These are phyloP conservation scores for Alethe diademata DNA, from an alignment of 2,113 vertebrate species.

Conservation along the genomic window DNA sequence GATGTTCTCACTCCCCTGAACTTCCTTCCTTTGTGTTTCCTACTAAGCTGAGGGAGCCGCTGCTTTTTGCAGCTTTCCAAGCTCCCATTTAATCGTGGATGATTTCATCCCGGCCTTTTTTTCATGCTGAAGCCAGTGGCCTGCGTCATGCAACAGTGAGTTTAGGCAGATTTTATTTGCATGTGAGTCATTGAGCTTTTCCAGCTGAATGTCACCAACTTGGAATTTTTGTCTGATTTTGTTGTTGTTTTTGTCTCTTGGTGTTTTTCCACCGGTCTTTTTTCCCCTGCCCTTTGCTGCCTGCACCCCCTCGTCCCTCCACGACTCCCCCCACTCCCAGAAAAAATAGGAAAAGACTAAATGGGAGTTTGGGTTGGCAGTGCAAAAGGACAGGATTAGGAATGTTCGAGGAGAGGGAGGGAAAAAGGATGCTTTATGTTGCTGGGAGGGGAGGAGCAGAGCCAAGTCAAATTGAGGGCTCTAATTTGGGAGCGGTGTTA, in stretches of 20 bases:
- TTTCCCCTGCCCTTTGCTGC: conserved; percentile 28
- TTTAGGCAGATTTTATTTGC: conserved; percentile 77
- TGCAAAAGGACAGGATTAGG: conserved; percentile 62
- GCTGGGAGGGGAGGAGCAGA: conserved; percentile 61
- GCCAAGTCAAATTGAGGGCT: conserved; percentile 82
- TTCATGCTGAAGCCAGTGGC: conserved; percentile 66
- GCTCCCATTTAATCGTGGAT: conserved; percentile 58
- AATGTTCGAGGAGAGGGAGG: conserved; percentile 35
- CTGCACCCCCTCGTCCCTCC: background rate
- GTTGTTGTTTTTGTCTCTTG: conserved; percentile 78
- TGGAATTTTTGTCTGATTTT: conserved; percentile 80
- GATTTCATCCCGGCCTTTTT: conserved; percentile 74
- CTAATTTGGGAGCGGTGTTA: conserved; percentile 86
- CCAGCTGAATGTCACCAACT: conserved; percentile 80
- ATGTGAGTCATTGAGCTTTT: conserved; percentile 80
- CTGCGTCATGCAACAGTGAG: conserved; percentile 72
- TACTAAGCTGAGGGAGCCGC: conserved; percentile 21
- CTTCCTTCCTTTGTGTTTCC: conserved; percentile 66
- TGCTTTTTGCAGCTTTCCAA: conserved; percentile 62
- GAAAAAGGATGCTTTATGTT: conserved; percentile 73
- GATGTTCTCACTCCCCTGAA: conserved; percentile 33
- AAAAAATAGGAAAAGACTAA: conserved; percentile 58
- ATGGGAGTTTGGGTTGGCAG: conserved; percentile 70
- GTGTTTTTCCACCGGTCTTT: conserved; percentile 73
- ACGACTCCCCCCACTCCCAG: rapidly evolving